These are phyloP conservation scores for Axis porcinus DNA, from an alignment of 2,113 vertebrate genomes.

Conservation along the genomic window DNA sequence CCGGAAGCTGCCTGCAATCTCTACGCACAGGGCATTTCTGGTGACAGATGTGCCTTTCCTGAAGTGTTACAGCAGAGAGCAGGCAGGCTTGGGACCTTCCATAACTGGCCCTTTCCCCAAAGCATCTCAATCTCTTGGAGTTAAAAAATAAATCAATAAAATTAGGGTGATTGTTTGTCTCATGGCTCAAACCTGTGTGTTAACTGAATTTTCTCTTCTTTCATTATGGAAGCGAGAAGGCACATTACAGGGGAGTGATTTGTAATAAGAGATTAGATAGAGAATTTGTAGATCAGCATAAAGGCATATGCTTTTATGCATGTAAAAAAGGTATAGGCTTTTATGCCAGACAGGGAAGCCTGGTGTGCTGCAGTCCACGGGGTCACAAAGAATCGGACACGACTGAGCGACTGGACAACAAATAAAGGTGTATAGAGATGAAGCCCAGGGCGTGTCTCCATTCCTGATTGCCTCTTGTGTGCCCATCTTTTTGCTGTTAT, in stretches of 20 bases:
- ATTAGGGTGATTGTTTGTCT: neutral
- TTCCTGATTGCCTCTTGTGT: rapidly evolving
- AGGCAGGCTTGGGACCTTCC: too few species aligned
- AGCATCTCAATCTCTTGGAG: neutral
- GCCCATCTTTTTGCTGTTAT: neutral
- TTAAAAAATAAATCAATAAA: neutral
- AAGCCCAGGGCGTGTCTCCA: rapidly evolving
- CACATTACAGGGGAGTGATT: too few species aligned
- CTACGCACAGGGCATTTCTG: neutral
- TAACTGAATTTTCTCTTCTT: neutral
- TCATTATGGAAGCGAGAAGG: neutral
- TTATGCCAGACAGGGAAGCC: neutral
- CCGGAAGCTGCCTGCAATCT: neutral
- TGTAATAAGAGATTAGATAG: rapidly evolving
- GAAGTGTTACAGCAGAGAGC: neutral
- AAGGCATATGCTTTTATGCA: neutral
- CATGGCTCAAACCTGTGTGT: neutral
- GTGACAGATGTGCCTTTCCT: neutral
- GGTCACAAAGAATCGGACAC: neutral
- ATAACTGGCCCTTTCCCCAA: neutral
- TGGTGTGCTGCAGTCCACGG: neutral
- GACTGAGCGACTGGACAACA: neutral
- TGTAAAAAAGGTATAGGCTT: neutral
- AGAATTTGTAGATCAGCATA: neutral
- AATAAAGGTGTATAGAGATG: neutral